Evolutionary conservation across 1,140 invertebrate species (phyloP), one percentile per base, ranked within the genome.

Genomic region (Drosophila neocordata): DNA sequence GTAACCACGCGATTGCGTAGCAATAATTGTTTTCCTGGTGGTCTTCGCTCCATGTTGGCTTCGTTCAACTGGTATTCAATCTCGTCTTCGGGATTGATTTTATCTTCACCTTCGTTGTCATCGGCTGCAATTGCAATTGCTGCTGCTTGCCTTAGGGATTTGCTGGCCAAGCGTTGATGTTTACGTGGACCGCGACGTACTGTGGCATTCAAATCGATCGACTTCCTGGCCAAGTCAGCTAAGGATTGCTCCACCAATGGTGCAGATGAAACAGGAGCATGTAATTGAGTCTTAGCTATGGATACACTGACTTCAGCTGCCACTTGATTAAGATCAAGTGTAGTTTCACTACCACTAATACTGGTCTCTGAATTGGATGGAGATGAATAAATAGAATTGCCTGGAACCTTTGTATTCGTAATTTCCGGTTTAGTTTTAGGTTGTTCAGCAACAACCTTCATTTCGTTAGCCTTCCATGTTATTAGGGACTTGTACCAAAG

Each of bases 401-500:
- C 41, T 11, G 3, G 8, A n/a, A 5, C 18, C 18, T 2, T 13
- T 11, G 1, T 2, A 11, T 6, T 31, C 5, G 5, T 31, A 2
- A 18, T 3, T 11, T 31, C 27, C 27, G 6, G 27, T 31, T 1
- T 2, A 44, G 41, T 15, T 48, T 48, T 18, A 8, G 8, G 3
- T 48, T 48, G 41, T 31, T 1, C 15, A 13, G 7, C 20, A 0
- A 22, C 11, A 6, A 4, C n/a, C 41, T 0, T 0, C 12, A 1
- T 62, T 15, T 18, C 13, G 8, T 22, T 6, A 20, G 9, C 0
- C 2, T 15, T 4, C 7, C 9, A 12, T 12, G 13, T 4, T 0
- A 4, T 8, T 2, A 0, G 24, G 6, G 41, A n/a, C 20, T 18
- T 69, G n/a, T 35, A 27, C 80, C 72, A 83, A 1, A 73, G 8